Percentiles rank a stretch among this genome's conserved stretches.
Evolutionary conservation across 2,888 invertebrate genomes (phyloP).

Genomic region (Acanthosepion pharaonis): DNA sequence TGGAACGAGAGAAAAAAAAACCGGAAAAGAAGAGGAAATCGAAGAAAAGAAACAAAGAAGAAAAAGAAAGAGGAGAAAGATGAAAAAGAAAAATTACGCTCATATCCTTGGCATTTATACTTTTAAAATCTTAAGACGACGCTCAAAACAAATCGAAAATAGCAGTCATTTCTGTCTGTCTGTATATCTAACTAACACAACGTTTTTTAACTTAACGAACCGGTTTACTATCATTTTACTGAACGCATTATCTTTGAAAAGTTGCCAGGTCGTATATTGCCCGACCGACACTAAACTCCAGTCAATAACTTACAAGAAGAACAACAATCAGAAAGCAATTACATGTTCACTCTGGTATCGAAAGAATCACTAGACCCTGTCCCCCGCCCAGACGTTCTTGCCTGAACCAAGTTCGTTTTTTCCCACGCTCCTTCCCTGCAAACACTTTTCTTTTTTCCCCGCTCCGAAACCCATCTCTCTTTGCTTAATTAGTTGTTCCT

Average conservation of each 20-base stretch:
- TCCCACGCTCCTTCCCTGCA: not conserved
- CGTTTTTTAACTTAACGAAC: too few species aligned
- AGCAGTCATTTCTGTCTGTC: not conserved
- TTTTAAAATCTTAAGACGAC: not conserved
- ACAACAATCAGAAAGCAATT: conserved; percentile 12
- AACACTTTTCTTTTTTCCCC: not conserved
- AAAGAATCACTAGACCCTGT: not conserved
- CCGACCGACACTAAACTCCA: not conserved
- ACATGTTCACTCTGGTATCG: not conserved
- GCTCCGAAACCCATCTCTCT: not conserved
- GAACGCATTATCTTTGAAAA: not conserved
- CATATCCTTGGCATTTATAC: too few species aligned
- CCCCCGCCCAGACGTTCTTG: not conserved
- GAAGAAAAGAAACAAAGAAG: too few species aligned
- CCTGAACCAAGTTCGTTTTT: not conserved
- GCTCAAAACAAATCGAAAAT: not conserved
- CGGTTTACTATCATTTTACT: not conserved
- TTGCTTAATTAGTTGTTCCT: not conserved
- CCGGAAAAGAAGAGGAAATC: too few species aligned
- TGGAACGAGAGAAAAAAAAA: too few species aligned
- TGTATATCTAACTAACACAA: not conserved
- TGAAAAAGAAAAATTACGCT: too few species aligned
- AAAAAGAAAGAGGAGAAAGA: too few species aligned
- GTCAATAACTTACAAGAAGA: conserved; percentile 33
- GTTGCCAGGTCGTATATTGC: not conserved